Percentiles rank a stretch among this genome's conserved stretches.
These are phyloP conservation scores for Ctenopoma multispine DNA, from an alignment of 2,797 vertebrate genomes.

Conservation along the genomic window DNA sequence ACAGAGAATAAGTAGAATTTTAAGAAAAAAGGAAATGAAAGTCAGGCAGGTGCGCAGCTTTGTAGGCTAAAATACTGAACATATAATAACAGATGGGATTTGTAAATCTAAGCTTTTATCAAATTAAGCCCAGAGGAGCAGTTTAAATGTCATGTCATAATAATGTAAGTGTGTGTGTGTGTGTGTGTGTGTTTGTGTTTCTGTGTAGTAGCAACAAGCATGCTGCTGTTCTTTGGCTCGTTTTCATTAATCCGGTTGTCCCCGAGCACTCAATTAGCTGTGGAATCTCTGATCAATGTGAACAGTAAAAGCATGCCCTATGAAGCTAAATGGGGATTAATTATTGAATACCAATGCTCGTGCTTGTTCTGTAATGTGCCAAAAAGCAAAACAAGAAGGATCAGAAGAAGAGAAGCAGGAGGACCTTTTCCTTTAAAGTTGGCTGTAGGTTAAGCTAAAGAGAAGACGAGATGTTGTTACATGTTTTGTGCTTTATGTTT, in stretches of 20 bases:
- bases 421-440: slow-evolving; percentile 60
- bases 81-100: slow-evolving; percentile 18
- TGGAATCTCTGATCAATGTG: slow-evolving; percentile 71
- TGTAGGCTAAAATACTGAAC: not conserved
- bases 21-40: slow-evolving; percentile 7
- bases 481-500: slow-evolving; percentile 34
- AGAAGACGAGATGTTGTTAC: slow-evolving; percentile 40
- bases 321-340: slow-evolving; percentile 82
- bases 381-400: slow-evolving; percentile 59
- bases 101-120: slow-evolving; percentile 32
- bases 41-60: slow-evolving; percentile 9
- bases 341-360: slow-evolving; percentile 75
- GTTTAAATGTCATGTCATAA: slow-evolving; percentile 30
- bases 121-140: slow-evolving; percentile 22
- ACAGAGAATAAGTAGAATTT: slow-evolving; percentile 26
- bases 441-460: slow-evolving; percentile 62
- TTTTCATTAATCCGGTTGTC: slow-evolving; percentile 60
- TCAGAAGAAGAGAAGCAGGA: slow-evolving; percentile 47
- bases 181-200: slow-evolving; percentile 14
- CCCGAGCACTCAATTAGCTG: slow-evolving; percentile 76
- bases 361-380: slow-evolving; percentile 58
- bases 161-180: slow-evolving; percentile 26
- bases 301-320: slow-evolving; percentile 68
- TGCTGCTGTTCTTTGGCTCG: slow-evolving; percentile 40
- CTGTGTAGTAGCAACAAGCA: slow-evolving; percentile 23